Conservation (phyloP, 2,888 invertebrate species). For the Cetonia aurata region DNA sequence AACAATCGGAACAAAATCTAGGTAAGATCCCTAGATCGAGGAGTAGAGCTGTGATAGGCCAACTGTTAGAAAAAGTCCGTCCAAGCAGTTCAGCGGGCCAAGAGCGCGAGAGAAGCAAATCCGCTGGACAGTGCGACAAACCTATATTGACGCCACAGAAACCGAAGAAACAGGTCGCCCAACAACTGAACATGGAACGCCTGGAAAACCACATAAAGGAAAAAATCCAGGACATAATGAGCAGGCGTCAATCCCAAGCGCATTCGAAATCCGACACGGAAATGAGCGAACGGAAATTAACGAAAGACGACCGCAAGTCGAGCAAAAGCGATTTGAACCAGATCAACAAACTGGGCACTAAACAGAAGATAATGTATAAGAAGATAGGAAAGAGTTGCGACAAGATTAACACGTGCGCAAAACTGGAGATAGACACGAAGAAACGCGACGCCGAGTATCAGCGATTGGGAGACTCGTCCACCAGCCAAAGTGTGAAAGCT, state of each 20-base stretch:
- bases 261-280: constrained; percentile 52
- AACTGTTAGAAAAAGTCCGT: constrained; percentile 71
- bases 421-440: constrained; percentile 56
- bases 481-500: constrained; percentile 68
- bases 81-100: constrained; percentile 62
- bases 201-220: constrained; percentile 67
- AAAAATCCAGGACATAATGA: constrained; percentile 66
- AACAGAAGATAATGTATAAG: constrained; percentile 64
- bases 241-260: constrained; percentile 58
- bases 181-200: constrained; percentile 63
- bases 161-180: constrained; percentile 53
- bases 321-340: constrained; percentile 63
- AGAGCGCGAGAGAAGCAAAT: constrained; percentile 64
- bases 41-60: constrained; percentile 68
- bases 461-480: constrained; percentile 70
- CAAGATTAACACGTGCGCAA: constrained; percentile 62
- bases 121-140: constrained; percentile 61
- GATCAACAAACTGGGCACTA: constrained; percentile 60
- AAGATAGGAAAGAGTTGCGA: constrained; percentile 67
- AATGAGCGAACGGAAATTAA: constrained; percentile 57
- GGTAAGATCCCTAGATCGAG: constrained; percentile 65
- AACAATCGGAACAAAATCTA: constrained; percentile 60
- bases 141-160: constrained; percentile 52
- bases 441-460: constrained; percentile 69
- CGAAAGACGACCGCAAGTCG: constrained; percentile 67